Base-by-base conservation (phyloP, 2,113 vertebrate genomes). In the Ailurus styani region DNA sequence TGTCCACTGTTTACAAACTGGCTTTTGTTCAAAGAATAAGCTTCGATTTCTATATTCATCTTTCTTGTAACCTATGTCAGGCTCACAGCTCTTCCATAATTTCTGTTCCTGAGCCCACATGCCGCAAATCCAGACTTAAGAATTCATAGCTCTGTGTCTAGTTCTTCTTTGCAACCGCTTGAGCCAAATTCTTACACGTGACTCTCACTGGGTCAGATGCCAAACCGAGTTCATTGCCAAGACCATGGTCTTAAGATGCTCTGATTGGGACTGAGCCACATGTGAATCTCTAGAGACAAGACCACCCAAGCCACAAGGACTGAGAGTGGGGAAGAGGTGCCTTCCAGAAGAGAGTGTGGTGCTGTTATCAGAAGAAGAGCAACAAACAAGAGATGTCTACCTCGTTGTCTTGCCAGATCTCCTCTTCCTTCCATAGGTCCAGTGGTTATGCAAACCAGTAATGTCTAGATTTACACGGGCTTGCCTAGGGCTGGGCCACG, bases 1-100 rank as follows among this genome's bases (percentile, higher is more conserved):
- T 98, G 96, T 97, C 96, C 94, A 97, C 83, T 96, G 95, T 97
- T 96, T 97, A 93, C 81, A 96, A 97, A 98, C 47, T 54, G 78
- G 20, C 57, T 45, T 29, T 17, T 29, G 42, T 42, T 64, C 20
- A 10, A 6, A 84, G 31, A 85, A 66, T 47, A 66, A 47, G 10
- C 40, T 31, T 45, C 6, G 7, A 21, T 34, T 64, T 45, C 57
- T 62, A 14, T 84, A 45, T 31, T 85, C 29, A 23, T 47, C 75
- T 31, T 85, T 70, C 40, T 34, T 25, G 7, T 29, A 66, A 34
- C 7, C 68, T 91, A 6, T 70, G 20, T 90, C 47, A 68, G 34
- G 66, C 37, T 34, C 21, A 31, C 47, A 79, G 6, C 13, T 89
- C 40, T 73, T 77, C 34, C 31, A 6, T 23, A 57, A 23, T 60